Percentiles rank a stretch among this genome's conserved stretches.
Conservation (phyloP, 2,888 invertebrate genomes). For the Melanargia galathea region DNA sequence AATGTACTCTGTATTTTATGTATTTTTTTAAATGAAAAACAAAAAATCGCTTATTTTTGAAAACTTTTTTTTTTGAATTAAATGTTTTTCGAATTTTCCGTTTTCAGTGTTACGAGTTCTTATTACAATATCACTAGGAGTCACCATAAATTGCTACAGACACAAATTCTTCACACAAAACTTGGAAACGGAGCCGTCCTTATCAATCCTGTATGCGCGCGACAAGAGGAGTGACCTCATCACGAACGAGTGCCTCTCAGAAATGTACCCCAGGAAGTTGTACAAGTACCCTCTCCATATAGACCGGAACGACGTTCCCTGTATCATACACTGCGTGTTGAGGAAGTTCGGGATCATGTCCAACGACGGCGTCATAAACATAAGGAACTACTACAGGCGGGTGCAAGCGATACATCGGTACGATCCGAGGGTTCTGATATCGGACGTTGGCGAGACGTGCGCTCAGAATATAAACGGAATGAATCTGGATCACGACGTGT, state of each 20-base stretch:
- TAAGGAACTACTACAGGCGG: slow-evolving; percentile 70
- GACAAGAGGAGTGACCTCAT: slow-evolving; percentile 69
- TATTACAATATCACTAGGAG: slow-evolving; percentile 51
- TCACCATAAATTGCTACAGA: slow-evolving; percentile 55
- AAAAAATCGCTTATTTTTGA: no score
- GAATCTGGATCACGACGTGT: slow-evolving; percentile 74
- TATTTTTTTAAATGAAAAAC: no score
- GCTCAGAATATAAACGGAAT: slow-evolving; percentile 73
- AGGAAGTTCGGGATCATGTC: slow-evolving; percentile 77
- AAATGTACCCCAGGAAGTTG: slow-evolving; percentile 73
- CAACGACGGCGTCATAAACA: slow-evolving; percentile 70
- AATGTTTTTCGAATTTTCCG: no score
- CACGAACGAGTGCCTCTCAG: slow-evolving; percentile 66
- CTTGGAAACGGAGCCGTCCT: slow-evolving; percentile 65
- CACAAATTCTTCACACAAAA: slow-evolving; percentile 64
- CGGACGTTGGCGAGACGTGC: slow-evolving; percentile 75
- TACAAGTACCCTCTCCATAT: slow-evolving; percentile 71
- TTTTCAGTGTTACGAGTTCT: slow-evolving; percentile 66
- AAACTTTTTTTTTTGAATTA: no score
- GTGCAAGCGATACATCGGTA: slow-evolving; percentile 74
- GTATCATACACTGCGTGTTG: slow-evolving; percentile 74
- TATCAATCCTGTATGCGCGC: slow-evolving; percentile 70
- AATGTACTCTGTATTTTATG: no score
- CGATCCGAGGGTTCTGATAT: slow-evolving; percentile 73
- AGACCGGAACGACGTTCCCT: slow-evolving; percentile 72